A percentile compares a stretch with the other conserved stretches of the same genome.
These are phyloP conservation scores for Zygogramma bicolorata DNA, from an alignment of 2,888 invertebrate genomes.

Conservation along the genomic window DNA sequence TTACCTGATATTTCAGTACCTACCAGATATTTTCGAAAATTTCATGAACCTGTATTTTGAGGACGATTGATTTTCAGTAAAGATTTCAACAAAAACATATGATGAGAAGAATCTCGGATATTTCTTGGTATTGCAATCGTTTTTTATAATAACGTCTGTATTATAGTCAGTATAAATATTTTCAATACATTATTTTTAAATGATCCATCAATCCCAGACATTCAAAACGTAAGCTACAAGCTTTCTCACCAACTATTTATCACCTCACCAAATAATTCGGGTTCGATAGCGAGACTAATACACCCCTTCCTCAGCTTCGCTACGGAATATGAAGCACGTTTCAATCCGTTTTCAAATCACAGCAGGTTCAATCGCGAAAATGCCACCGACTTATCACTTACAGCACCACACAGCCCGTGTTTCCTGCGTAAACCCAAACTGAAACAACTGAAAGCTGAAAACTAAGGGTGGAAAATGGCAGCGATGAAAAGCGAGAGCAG, in stretches of 20 bases:
- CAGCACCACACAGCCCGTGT: neutral
- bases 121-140: too few species aligned
- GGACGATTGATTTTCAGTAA: too few species aligned
- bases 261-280: neutral
- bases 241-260: neutral
- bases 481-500: neutral
- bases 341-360: neutral
- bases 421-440: neutral
- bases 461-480: slow-evolving; percentile 1
- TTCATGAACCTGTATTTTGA: too few species aligned
- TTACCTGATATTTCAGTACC: too few species aligned
- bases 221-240: neutral
- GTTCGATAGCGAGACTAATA: neutral
- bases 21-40: too few species aligned
- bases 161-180: too few species aligned
- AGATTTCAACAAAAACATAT: too few species aligned
- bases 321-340: neutral
- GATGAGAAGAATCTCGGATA: too few species aligned
- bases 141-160: too few species aligned
- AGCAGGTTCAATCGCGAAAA: neutral
- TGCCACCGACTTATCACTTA: neutral
- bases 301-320: neutral
- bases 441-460: slow-evolving; percentile 4
- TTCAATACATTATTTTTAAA: too few species aligned
- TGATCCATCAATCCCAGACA: too few species aligned